Percentiles rank a stretch among this genome's conserved stretches.
phyloP scores from a whole-genome alignment of 30 jellyfish, hydroid and myxozoan genomes.

The Pelagia noctiluca region DNA sequence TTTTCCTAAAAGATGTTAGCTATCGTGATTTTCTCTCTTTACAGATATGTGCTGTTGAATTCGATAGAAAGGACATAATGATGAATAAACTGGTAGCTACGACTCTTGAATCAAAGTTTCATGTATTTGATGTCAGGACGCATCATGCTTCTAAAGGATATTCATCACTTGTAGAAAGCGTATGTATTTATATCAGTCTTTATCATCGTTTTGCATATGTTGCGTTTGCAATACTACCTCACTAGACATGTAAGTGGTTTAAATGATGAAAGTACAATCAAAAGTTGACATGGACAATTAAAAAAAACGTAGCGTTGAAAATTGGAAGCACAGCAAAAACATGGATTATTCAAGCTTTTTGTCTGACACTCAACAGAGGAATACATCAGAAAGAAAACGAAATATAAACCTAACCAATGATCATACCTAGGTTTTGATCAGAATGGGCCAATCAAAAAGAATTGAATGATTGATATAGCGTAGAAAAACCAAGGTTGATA shows the following conservation, averaged over 20 bases:
- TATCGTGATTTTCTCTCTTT: too few species aligned
- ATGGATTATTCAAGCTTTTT: background rate
- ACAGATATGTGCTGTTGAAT: slow-evolving; percentile 89
- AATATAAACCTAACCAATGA: too few species aligned
- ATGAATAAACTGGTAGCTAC: slow-evolving; percentile 96
- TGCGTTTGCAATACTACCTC: background rate
- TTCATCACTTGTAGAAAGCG: slow-evolving; percentile 82
- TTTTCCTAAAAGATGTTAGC: too few species aligned
- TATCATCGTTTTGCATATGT: too few species aligned
- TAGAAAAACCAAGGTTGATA: too few species aligned
- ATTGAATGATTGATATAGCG: too few species aligned
- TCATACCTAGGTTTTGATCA: too few species aligned
- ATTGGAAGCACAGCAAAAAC: background rate
- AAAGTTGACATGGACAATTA: too few species aligned
- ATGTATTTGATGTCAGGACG: slow-evolving; percentile 89
- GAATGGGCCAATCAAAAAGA: too few species aligned
- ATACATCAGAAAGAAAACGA: too few species aligned
- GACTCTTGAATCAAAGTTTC: slow-evolving; percentile 91
- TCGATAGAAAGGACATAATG: slow-evolving; percentile 88
- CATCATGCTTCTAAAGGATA: slow-evolving; percentile 90
- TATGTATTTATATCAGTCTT: background rate
- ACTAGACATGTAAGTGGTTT: background rate
- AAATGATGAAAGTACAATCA: background rate
- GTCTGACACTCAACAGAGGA: too few species aligned
- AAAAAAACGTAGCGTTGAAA: background rate